phyloP scores from a whole-genome alignment of 2,888 invertebrate genomes.

The Epicampocera succincta region DNA sequence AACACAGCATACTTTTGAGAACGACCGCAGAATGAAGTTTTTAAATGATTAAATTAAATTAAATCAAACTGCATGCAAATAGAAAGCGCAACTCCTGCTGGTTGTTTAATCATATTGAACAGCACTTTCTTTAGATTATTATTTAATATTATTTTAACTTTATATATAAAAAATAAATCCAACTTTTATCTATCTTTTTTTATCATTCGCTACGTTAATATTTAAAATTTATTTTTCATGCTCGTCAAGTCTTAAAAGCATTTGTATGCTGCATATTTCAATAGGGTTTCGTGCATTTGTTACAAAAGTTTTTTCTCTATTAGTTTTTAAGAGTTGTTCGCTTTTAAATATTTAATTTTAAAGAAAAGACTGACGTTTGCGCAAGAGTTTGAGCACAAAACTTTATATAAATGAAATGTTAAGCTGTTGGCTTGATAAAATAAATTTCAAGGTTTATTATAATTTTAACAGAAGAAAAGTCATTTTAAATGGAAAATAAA shows the following conservation, averaged over 20 bases:
- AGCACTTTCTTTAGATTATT: too few relatives aligned
- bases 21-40: too few relatives aligned
- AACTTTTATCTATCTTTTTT: not conserved
- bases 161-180: too few relatives aligned
- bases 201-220: not conserved
- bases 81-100: too few relatives aligned
- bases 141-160: too few relatives aligned
- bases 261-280: not conserved
- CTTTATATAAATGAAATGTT: not conserved
- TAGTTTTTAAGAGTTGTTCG: not conserved
- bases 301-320: not conserved
- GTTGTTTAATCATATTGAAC: too few relatives aligned
- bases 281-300: not conserved
- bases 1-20: too few relatives aligned
- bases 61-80: too few relatives aligned
- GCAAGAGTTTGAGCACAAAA: not conserved
- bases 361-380: constrained; percentile 12
- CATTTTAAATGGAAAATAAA: constrained; percentile 3
- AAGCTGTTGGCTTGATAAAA: not conserved
- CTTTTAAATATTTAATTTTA: constrained; percentile 24
- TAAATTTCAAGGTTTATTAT: not conserved
- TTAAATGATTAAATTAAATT: too few relatives aligned
- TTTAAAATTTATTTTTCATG: not conserved
- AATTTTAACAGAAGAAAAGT: not conserved
- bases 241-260: not conserved